These are phyloP conservation scores for Mystacides longicornis DNA, from an alignment of 2,888 invertebrate genomes.

Conservation along the genomic window DNA sequence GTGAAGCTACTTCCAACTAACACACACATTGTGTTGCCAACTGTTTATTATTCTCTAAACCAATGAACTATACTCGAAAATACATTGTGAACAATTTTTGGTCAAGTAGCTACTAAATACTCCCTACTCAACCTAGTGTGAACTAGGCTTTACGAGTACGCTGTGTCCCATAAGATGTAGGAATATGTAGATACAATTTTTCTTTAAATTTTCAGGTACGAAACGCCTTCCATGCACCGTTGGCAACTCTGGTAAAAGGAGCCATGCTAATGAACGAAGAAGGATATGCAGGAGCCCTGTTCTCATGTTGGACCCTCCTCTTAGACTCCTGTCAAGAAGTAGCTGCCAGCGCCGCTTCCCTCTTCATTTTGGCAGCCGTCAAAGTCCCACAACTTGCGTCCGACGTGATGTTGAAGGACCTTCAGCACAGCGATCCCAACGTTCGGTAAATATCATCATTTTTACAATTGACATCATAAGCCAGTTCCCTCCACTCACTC, in stretches of 20 bases:
- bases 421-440: slow-evolving; percentile 77
- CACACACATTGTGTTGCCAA: no score
- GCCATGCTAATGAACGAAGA: slow-evolving; percentile 85
- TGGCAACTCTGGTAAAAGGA: slow-evolving; percentile 82
- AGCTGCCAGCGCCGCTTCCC: slow-evolving; percentile 74
- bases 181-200: no score
- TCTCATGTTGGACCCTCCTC: slow-evolving; percentile 92
- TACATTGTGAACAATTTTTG: no score
- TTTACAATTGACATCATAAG: no score
- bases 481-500: no score
- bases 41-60: no score
- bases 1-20: no score
- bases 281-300: slow-evolving; percentile 78
- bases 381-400: slow-evolving; percentile 84
- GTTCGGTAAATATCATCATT: slow-evolving; percentile 51
- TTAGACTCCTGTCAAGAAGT: slow-evolving; percentile 88
- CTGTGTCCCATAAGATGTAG: no score
- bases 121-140: no score
- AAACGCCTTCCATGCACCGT: slow-evolving; percentile 82
- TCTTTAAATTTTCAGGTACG: slow-evolving; percentile 62
- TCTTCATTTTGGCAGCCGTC: slow-evolving; percentile 90
- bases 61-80: no score
- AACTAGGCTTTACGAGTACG: no score
- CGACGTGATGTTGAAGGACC: slow-evolving; percentile 80
- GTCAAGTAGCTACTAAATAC: no score